These are phyloP conservation scores for Ophonus ardosiacus DNA, from an alignment of 2,888 invertebrate species.

Conservation along the genomic window DNA sequence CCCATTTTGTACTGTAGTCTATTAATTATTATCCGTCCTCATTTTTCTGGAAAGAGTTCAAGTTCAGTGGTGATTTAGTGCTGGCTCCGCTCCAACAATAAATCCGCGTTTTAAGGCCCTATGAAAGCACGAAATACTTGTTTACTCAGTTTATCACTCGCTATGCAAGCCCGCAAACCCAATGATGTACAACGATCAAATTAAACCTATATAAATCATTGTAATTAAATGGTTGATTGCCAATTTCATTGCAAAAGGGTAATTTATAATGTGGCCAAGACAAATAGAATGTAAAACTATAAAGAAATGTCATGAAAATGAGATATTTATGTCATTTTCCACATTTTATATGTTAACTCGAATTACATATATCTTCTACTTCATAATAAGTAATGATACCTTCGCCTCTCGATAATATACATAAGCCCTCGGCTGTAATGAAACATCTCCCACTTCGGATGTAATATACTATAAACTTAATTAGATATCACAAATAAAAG, in stretches of 20 bases:
- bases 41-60: conserved; percentile 29
- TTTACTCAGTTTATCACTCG: conserved; percentile 10
- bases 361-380: too few relatives aligned
- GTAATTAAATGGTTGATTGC: not conserved
- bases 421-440: too few relatives aligned
- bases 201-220: not conserved
- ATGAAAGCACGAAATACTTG: conserved; percentile 37
- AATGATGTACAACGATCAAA: conserved; percentile 1
- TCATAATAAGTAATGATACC: too few relatives aligned
- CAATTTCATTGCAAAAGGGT: not conserved
- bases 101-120: conserved; percentile 13
- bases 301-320: not conserved
- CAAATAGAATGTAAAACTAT: not conserved
- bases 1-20: not conserved
- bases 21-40: conserved; percentile 6
- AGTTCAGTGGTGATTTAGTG: conserved; percentile 31
- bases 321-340: too few relatives aligned
- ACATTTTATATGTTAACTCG: too few relatives aligned
- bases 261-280: not conserved
- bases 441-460: too few relatives aligned
- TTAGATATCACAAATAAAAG: too few relatives aligned
- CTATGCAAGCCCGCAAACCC: not conserved
- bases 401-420: too few relatives aligned
- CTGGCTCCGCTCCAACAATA: conserved; percentile 7
- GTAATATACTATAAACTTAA: too few relatives aligned